phyloP scores from a whole-genome alignment of 2,797 vertebrate species.

The Falco naumanni region DNA sequence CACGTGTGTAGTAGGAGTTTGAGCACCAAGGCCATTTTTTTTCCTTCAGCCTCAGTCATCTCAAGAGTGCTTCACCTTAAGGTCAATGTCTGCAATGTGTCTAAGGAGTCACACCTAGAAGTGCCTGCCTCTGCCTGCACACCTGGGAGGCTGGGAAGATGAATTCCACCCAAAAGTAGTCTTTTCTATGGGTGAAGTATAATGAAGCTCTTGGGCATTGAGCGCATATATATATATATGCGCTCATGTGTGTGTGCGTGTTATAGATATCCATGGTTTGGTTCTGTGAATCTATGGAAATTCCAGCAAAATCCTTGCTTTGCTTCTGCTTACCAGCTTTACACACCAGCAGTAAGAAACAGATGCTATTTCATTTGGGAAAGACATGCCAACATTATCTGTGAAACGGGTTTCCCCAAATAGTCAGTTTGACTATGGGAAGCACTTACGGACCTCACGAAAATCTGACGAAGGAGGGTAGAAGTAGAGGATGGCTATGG shows the following conservation, averaged over 20 bases:
- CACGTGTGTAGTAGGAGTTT: background rate
- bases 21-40: background rate
- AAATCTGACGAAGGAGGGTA: background rate
- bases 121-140: background rate
- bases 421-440: background rate
- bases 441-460: background rate
- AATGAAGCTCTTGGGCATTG: background rate
- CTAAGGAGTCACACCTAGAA: background rate
- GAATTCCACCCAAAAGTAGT: background rate
- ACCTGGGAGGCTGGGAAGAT: background rate
- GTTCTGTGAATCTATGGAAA: background rate
- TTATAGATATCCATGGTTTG: accelerated
- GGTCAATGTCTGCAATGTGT: background rate
- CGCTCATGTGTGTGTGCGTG: too few species aligned
- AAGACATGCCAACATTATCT: background rate
- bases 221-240: background rate
- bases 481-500: constrained; percentile 5
- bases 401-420: background rate
- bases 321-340: background rate
- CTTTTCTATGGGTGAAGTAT: background rate
- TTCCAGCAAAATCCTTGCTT: background rate
- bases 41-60: background rate
- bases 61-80: background rate
- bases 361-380: background rate
- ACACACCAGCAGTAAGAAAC: background rate